Conservation (phyloP, 2,888 invertebrate species). For the Hypolimnas misippus region DNA sequence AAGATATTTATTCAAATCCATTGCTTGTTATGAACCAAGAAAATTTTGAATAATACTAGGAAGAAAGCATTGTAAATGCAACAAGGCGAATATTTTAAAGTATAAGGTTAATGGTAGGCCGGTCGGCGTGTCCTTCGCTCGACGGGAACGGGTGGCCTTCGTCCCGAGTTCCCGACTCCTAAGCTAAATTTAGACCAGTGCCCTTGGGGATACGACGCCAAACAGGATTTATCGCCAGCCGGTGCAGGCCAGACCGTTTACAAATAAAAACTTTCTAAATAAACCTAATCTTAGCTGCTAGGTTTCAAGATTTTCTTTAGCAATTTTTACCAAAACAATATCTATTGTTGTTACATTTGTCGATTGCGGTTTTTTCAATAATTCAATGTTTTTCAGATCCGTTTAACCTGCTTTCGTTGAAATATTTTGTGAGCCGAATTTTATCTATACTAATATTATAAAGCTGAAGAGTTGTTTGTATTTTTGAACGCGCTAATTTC, state of each 20-base stretch:
- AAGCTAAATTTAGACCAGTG: constrained; percentile 74
- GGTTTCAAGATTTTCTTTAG: constrained; percentile 7
- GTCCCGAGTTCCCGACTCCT: constrained; percentile 51
- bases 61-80: constrained; percentile 30
- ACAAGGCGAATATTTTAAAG: constrained; percentile 13
- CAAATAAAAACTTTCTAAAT: constrained; percentile 32
- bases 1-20: constrained; percentile 15
- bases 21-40: constrained; percentile 20
- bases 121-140: constrained; percentile 50
- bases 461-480: too few relatives aligned
- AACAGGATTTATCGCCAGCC: constrained; percentile 75
- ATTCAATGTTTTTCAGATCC: too few relatives aligned
- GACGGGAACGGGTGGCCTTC: constrained; percentile 65
- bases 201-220: constrained; percentile 73
- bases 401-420: too few relatives aligned
- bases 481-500: too few relatives aligned
- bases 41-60: neutral
- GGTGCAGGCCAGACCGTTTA: constrained; percentile 38
- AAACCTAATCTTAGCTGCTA: constrained; percentile 20
- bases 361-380: too few relatives aligned
- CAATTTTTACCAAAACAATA: neutral
- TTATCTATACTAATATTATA: too few relatives aligned
- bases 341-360: too few relatives aligned
- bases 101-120: constrained; percentile 23
- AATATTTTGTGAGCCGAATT: too few relatives aligned